Conservation (phyloP, 2,797 vertebrate genomes). For the Chrysocyon brachyurus region DNA sequence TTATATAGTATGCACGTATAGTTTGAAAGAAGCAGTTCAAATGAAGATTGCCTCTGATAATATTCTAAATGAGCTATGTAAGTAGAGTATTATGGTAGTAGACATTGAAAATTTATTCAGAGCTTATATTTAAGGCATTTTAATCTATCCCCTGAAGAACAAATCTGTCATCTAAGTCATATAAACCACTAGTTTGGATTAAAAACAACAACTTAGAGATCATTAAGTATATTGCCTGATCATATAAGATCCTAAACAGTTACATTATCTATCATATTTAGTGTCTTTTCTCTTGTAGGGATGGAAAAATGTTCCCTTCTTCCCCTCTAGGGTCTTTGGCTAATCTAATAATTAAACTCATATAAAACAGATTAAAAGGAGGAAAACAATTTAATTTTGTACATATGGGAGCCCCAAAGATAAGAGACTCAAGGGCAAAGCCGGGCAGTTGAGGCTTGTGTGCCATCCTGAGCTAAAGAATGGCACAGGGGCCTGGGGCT, state of each 20-base stretch:
- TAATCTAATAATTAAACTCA: neutral
- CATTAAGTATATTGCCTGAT: neutral
- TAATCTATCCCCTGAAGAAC: neutral
- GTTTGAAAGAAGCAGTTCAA: constrained; percentile 33
- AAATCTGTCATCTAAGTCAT: constrained; percentile 36
- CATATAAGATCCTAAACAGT: neutral
- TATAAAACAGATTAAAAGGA: neutral
- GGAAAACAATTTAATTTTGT: neutral
- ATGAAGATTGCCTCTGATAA: constrained; percentile 36
- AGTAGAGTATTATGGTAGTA: neutral
- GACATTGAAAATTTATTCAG: constrained; percentile 4
- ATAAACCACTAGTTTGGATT: constrained; percentile 24
- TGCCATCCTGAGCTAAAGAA: neutral
- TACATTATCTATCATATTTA: neutral
- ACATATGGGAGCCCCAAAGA: neutral
- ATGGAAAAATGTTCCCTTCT: neutral
- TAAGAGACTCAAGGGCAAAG: neutral
- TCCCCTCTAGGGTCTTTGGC: neutral
- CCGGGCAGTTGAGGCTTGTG: neutral
- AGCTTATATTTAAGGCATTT: neutral
- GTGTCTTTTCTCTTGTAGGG: neutral
- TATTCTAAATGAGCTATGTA: constrained; percentile 39
- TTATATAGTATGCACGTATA: neutral
- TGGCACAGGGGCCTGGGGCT: neutral
- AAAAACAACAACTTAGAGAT: constrained; percentile 15